Base-by-base conservation (phyloP, 92 coral and sea anemone species). In the Epizoanthus ramosus region DNA sequence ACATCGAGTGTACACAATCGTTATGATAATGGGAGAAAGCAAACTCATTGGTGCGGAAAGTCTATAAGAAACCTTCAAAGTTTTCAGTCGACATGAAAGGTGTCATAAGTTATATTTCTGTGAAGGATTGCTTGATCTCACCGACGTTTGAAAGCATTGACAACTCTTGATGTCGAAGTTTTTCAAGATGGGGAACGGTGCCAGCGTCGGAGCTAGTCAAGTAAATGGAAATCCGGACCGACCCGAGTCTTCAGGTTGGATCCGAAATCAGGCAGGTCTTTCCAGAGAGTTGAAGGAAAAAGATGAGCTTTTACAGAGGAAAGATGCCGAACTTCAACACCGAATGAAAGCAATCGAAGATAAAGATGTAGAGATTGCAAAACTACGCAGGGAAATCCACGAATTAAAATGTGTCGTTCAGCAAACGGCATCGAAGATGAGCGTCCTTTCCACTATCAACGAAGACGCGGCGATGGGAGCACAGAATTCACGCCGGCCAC, bases 321-420 rank as follows among this genome's bases (percentile, higher is more conserved):
- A 92, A 41, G 97, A 97, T 54, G 93, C 92, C 33, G 99, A 97
- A 88, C 72, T 97, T 50, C 94, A 92, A 14, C 90, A 92, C 82
- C 73, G 95, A 39, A 87, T 91, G 86, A 83, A 87, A n/a, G 87
- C 88, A n/a, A 87, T 93, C 63, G 91, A 89, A 79, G 92, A 95
- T 31, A 94, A 92, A 81, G 98, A 97, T 71, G 86, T 72, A 22
- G 98, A 94, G 72, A 88, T 97, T 72, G 67, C 86, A 5, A 94
- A 92, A 64, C 79, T 97, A 56, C 90, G 94, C 25, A 97, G 95
- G 71, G 98, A 95, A 68, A 97, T 97, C 45, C 99, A 97, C 77
- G 99, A 97, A 73, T 66, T 97, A 23, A 95, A 94, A 79, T 97
- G 99, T 71, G 99, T 97, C 2, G 98, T 97, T 6, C 97, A 94